Evolutionary conservation across 2,113 vertebrate genomes (phyloP), one percentile per base, ranked within the genome.

Genomic region (Syrmaticus mikado): DNA sequence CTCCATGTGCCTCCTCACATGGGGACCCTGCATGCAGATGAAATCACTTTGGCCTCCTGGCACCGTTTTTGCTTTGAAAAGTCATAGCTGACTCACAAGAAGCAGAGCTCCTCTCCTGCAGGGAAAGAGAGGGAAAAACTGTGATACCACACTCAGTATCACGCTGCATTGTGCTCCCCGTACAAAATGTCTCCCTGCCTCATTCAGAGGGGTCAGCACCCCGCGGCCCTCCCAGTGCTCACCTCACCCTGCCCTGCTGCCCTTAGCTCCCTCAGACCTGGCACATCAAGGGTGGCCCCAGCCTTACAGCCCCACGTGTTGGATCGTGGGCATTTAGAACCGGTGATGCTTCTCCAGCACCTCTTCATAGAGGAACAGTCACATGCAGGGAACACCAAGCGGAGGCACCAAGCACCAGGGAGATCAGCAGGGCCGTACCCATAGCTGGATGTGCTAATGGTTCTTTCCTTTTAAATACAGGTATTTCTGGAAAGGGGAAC

Each of bases 401-500:
- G 48, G 82, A 82, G 41, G 27, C 46, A 55, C 41, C 8, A 2
- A n/a, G 48, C 7, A n/a, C 16, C 4, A 0, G 30, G 41, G 65
- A 16, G 9, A n/a, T 0, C 9, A 1, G n/a, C 9, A 1, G 1
- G 34, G 55, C 67, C 81, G 57, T 62, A 72, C 18, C 6, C 41
- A 57, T 73, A 66, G 84, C 72, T 70, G 46, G 5, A 0, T 45
- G 43, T 77, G n/a, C 36, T 87, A 46, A 73, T 87, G 38, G n/a
- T 70, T 76, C 32, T 67, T 55, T 87, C 46, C 62, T 93, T 89
- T 92, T 52, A 41, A 70, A 91, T 78, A 48, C 19, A 99, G 99
- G 95, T 99, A 98, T 94, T 98, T 98, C 48, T 99, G 98, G 98
- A 98, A 99, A 91, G 98, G 98, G 32, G 97, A 99, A 75, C 97